phyloP scores from a whole-genome alignment of 2,888 invertebrate genomes.

The Lomographa bimaculata region DNA sequence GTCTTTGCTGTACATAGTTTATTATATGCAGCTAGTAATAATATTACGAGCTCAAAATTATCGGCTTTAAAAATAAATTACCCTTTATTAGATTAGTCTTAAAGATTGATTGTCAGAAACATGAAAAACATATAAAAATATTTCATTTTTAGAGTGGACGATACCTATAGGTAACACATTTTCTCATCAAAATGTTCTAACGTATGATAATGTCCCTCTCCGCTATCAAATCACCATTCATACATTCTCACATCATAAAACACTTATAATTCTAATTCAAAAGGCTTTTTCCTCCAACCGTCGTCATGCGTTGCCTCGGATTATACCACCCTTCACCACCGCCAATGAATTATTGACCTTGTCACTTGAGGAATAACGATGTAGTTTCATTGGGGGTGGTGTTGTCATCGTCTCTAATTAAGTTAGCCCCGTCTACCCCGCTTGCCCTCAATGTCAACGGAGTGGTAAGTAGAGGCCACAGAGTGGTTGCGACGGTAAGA shows the following conservation, averaged over 20 bases:
- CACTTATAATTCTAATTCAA: constrained; percentile 28
- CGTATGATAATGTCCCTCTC: too few species aligned
- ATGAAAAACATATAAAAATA: too few species aligned
- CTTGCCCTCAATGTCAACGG: constrained; percentile 7
- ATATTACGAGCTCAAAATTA: too few species aligned
- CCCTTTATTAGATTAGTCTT: too few species aligned
- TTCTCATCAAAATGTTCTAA: too few species aligned
- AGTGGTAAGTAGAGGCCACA: constrained; percentile 4
- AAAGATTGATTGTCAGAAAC: too few species aligned
- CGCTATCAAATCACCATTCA: constrained; percentile 9
- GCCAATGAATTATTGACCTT: background rate
- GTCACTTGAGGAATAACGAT: background rate
- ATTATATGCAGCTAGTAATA: too few species aligned
- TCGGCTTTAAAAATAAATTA: too few species aligned
- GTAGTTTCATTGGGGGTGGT: background rate
- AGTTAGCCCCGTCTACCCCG: constrained; percentile 16
- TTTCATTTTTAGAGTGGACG: too few species aligned
- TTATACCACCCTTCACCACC: constrained; percentile 17
- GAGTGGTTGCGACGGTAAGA: background rate
- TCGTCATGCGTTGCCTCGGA: constrained; percentile 28
- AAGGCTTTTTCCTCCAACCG: constrained; percentile 30
- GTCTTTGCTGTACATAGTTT: too few species aligned
- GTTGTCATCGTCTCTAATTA: constrained; percentile 22
- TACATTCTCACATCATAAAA: constrained; percentile 18
- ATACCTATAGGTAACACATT: too few species aligned